These are phyloP conservation scores for Lytechinus pictus DNA, from an alignment of 35 echinoderm and acorn worm species.

Conservation along the genomic window DNA sequence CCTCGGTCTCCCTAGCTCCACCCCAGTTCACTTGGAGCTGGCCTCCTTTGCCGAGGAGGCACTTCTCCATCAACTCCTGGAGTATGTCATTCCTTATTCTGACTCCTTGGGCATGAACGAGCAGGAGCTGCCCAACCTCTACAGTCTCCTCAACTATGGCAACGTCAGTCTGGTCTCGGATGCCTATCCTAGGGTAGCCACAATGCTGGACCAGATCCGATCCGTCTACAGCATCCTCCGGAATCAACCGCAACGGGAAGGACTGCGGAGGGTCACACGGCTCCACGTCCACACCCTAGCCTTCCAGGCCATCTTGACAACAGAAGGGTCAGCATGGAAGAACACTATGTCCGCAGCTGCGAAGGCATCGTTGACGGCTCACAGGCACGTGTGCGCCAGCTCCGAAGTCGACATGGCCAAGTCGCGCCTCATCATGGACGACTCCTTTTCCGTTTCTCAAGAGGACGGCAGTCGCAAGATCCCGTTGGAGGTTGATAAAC, in stretches of 20 bases:
- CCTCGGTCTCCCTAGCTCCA: conserved; percentile 48
- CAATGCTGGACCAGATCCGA: conserved; percentile 91
- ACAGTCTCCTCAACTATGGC: conserved; percentile 84
- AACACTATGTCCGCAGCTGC: conserved; percentile 96
- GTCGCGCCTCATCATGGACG: conserved; percentile 92
- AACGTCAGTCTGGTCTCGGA: conserved; percentile 86
- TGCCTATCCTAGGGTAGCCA: conserved; percentile 86
- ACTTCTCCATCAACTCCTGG: conserved; percentile 72
- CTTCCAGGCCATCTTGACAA: conserved; percentile 94
- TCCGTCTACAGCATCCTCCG: conserved; percentile 67
- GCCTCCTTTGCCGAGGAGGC: conserved; percentile 91
- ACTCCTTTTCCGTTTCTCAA: conserved; percentile 84
- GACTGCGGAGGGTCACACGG: conserved; percentile 64
- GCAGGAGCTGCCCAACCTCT: conserved; percentile 92
- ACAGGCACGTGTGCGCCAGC: conserved; percentile 83
- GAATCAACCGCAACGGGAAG: conserved; percentile 24
- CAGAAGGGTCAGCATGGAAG: conserved; percentile 81
- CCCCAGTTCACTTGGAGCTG: conserved; percentile 91
- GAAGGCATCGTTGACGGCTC: conserved; percentile 88
- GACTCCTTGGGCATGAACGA: conserved; percentile 96
- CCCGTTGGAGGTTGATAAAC: conserved; percentile 67
- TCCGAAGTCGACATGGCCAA: conserved; percentile 73
- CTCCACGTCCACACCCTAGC: conserved; percentile 98
- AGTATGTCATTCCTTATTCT: conserved; percentile 73
- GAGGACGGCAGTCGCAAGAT: conserved; percentile 73